These are phyloP conservation scores for Clavelina lepadiformis DNA, from an alignment of 23 tunicate genomes.

Conservation along the genomic window DNA sequence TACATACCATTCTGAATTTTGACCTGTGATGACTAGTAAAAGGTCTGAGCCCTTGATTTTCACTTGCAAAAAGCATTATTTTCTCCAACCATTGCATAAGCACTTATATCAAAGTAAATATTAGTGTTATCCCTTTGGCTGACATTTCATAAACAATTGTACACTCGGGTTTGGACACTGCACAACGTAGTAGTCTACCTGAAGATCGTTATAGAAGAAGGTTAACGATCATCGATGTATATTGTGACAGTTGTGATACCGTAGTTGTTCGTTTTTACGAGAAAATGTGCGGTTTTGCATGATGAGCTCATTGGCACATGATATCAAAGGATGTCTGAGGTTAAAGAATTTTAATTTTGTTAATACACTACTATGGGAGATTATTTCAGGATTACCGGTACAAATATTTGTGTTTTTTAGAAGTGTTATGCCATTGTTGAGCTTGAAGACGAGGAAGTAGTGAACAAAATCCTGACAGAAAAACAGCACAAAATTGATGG, in stretches of 20 bases:
- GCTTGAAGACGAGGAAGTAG: constrained; percentile 25
- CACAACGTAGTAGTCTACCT: too few species aligned
- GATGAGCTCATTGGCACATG: constrained; percentile 26
- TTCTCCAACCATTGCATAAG: constrained; percentile 10
- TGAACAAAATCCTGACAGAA: constrained; percentile 4
- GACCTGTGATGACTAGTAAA: constrained; percentile 50
- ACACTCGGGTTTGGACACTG: too few species aligned
- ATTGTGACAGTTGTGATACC: too few species aligned
- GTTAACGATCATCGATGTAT: too few species aligned
- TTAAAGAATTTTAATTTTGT: constrained; percentile 3
- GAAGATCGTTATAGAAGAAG: too few species aligned
- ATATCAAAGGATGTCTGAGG: constrained; percentile 32
- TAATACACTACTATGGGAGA: background rate
- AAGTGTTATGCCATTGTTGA: constrained; percentile 69
- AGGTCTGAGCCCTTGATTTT: constrained; percentile 40
- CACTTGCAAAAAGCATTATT: constrained; percentile 1
- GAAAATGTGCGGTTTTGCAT: too few species aligned
- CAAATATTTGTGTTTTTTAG: constrained; percentile 5
- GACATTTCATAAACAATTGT: too few species aligned
- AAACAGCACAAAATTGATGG: constrained; percentile 36
- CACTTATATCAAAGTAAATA: background rate
- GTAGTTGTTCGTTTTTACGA: too few species aligned
- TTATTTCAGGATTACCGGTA: background rate
- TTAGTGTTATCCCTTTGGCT: background rate
- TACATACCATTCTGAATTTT: background rate